phyloP scores from a whole-genome alignment of 2,113 vertebrate genomes.

The Murina feae region DNA sequence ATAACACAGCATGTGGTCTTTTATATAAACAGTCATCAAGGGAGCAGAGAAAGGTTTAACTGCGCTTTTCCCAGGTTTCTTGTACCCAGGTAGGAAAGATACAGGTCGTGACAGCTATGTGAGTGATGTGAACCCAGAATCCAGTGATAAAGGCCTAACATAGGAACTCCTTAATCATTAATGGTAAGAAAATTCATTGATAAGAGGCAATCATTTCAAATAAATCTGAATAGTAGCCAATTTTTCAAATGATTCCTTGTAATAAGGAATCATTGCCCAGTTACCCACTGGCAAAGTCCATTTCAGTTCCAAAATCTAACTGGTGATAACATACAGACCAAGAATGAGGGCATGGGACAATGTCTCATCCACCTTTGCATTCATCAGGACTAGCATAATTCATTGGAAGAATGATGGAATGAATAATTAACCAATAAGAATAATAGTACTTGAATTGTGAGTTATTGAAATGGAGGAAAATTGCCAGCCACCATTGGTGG shows the following conservation, averaged over 20 bases:
- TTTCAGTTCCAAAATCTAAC: neutral
- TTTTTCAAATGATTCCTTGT: neutral
- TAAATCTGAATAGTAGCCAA: neutral
- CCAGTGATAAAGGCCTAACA: neutral
- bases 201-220: neutral
- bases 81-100: accelerated
- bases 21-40: neutral
- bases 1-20: conserved; percentile 24
- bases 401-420: neutral
- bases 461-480: conserved; percentile 35
- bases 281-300: conserved; percentile 11
- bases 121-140: neutral
- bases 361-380: neutral
- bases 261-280: conserved; percentile 17
- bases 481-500: neutral
- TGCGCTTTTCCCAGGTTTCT: conserved; percentile 8
- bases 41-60: neutral
- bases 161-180: neutral
- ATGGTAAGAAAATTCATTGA: neutral
- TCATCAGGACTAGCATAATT: neutral
- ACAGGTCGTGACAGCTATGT: neutral
- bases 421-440: conserved; percentile 43
- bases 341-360: neutral
- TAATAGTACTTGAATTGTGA: conserved; percentile 5
- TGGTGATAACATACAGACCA: neutral